phyloP scores from a whole-genome alignment of 1,140 invertebrate genomes.

The Musca domestica region DNA sequence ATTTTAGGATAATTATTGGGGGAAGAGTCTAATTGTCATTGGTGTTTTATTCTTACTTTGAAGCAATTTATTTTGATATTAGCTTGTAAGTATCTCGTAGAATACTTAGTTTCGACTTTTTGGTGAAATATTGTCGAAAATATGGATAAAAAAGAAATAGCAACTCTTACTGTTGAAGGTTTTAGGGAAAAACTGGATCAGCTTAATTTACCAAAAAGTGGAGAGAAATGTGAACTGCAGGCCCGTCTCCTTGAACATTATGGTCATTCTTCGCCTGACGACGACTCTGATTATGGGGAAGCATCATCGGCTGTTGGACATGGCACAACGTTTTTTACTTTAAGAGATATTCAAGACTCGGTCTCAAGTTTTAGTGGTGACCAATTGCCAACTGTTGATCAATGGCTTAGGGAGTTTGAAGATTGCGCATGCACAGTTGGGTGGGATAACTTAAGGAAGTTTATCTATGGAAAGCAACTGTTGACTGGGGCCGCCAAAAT shows the following conservation, averaged over 20 bases:
- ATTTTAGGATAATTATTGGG: too few relatives aligned
- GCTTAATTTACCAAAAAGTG: not conserved
- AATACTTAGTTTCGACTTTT: too few relatives aligned
- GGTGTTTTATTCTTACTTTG: too few relatives aligned
- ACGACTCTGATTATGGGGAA: too few relatives aligned
- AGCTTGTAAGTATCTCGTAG: too few relatives aligned
- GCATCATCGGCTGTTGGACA: not conserved
- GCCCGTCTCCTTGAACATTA: too few relatives aligned
- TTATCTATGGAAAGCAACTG: slow-evolving; percentile 11
- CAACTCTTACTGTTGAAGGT: too few relatives aligned
- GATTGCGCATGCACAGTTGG: not conserved
- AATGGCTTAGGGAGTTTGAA: slow-evolving; percentile 10
- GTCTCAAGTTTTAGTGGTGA: not conserved
- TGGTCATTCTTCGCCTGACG: not conserved
- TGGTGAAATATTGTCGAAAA: too few relatives aligned
- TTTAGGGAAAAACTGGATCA: too few relatives aligned
- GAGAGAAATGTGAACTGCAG: slow-evolving; percentile 6
- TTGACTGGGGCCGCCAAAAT: not conserved
- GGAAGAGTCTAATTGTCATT: too few relatives aligned
- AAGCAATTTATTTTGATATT: too few relatives aligned
- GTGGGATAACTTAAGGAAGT: slow-evolving; percentile 4
- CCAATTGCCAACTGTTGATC: not conserved
- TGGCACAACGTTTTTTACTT: not conserved
- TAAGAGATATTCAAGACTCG: slow-evolving; percentile 17
- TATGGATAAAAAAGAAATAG: too few relatives aligned